Evolutionary conservation across 2,797 vertebrate genomes (phyloP), one percentile per base, ranked within the genome.

Genomic region (Argya squamiceps): DNA sequence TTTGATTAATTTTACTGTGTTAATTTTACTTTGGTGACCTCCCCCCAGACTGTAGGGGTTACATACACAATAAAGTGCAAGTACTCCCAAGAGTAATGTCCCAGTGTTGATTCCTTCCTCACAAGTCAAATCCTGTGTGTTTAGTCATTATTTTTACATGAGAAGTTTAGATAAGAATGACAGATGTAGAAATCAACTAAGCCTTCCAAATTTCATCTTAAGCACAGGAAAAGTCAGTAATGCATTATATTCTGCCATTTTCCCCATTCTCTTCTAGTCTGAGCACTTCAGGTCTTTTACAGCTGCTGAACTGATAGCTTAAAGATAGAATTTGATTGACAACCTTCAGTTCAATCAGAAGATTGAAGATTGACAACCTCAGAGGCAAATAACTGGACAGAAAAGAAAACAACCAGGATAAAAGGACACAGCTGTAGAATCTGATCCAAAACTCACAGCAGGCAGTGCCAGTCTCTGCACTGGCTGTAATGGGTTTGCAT

Each of bases 111-210:
- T 85, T 68, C n/a, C 47, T 55, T 64, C 52, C 69, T 83, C 58
- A 52, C 23, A 78, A 78, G 50, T 71, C 39, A 81, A 18, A 55
- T 75, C 21, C 36, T 43, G 6, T 80, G 62, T 21, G 2, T 83
- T 81, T 84, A 76, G n/a, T 50, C 21, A 12, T 68, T 92, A 30
- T 63, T 88, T 76, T 86, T 63, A 76, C 78, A 58, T 64, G 23
- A 65, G 70, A 69, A 60, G 50, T 80, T 88, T 81, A 78, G 55
- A 39, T 80, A 78, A 81, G 91, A 83, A 36, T 85, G 65, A 49
- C 64, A 88, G 50, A 80, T 81, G 21, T 20, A 91, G 62, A 76
- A 84, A 93, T 85, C 58, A 88, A 19, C 93, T 88, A 88, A 83
- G 50, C 46, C 27, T 73, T 83, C 76, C 32, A 67, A 52, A 86